Conservation (phyloP, 2,888 invertebrate species). For the Lasiommata megera region DNA sequence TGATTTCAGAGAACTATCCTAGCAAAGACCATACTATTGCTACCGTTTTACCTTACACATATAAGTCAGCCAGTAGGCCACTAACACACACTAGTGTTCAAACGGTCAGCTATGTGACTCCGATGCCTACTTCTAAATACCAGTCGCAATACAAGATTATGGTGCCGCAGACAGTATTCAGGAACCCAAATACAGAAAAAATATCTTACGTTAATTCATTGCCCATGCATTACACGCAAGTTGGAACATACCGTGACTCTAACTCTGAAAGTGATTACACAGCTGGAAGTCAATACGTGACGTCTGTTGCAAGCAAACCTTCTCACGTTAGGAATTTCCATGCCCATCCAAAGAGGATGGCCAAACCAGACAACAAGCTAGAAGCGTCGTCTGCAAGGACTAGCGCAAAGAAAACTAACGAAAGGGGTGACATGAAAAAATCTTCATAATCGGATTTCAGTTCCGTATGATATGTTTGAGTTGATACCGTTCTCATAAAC, state of each 20-base stretch:
- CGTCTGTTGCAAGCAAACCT: constrained; percentile 49
- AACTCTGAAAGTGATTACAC: constrained; percentile 61
- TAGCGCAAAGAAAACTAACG: constrained; percentile 23
- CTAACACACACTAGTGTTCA: constrained; percentile 50
- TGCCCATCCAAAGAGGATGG: constrained; percentile 65
- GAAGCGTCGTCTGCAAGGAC: constrained; percentile 17
- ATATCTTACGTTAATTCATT: constrained; percentile 67
- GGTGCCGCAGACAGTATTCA: constrained; percentile 68
- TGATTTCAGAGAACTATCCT: constrained; percentile 81
- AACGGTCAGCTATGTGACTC: constrained; percentile 70
- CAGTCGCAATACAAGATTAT: constrained; percentile 66
- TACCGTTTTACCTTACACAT: constrained; percentile 67
- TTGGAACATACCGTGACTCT: constrained; percentile 42
- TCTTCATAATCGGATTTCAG: constrained; percentile 20
- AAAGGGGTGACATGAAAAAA: constrained; percentile 27
- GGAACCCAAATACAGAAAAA: constrained; percentile 56
- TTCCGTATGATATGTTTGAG: background rate
- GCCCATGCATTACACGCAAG: constrained; percentile 49
- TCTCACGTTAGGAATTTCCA: constrained; percentile 67
- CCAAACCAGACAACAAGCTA: constrained; percentile 50
- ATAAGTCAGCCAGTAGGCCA: constrained; percentile 47
- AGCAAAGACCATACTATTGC: constrained; percentile 81
- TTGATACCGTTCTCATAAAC: background rate
- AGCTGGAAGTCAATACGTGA: constrained; percentile 47
- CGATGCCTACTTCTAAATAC: constrained; percentile 62